Base-by-base conservation (phyloP, 2,113 vertebrate species). In the Phoenicopterus ruber region DNA sequence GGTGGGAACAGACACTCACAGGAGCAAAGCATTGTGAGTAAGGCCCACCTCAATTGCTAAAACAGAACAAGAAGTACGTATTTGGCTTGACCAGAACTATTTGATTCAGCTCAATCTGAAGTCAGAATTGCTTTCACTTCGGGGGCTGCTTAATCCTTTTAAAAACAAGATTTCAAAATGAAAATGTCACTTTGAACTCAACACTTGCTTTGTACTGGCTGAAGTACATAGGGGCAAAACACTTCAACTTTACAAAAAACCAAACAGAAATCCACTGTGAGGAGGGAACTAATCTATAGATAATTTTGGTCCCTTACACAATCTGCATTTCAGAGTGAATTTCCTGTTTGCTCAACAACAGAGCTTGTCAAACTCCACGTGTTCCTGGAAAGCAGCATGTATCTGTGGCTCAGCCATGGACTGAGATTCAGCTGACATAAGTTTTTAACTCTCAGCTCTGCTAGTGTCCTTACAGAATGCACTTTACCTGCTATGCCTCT, bases 331-430 rank as follows among this genome's bases (percentile, higher is more conserved):
- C 31, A 71, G 57, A 88, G 59, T 78, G 42, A 40, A 86, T 74
- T 82, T 93, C 61, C 63, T 88, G 55, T 67, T 86, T 78, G 40
- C 29, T 89, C 65, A 91, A 19, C 36, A 91, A 46, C n/a, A n/a
- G 36, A 82, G 40, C 31, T 82, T 91, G 47, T 71, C 57, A 81
- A n/a, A 63, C 47, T 66, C 54, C 14, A 7, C 0, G 0, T 50
- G 50, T 57, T 96, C 88, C 69, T 93, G 63, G 65, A 92, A 97
- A 93, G 59, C 50, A 92, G 74, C 31, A 40, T 17, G 31, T 63
- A 66, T 20, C 26, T 82, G 17, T 28, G 26, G 31, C 17, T 82
- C 57, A 47, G 47, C 52, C 28, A 17, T 15, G 26, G 59, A 50
- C 32, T 34, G 50, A 81, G 38, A 83, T 57, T 59, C 38, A 73